phyloP scores from a whole-genome alignment of 1,140 invertebrate genomes.

The Drosophila orosa region DNA sequence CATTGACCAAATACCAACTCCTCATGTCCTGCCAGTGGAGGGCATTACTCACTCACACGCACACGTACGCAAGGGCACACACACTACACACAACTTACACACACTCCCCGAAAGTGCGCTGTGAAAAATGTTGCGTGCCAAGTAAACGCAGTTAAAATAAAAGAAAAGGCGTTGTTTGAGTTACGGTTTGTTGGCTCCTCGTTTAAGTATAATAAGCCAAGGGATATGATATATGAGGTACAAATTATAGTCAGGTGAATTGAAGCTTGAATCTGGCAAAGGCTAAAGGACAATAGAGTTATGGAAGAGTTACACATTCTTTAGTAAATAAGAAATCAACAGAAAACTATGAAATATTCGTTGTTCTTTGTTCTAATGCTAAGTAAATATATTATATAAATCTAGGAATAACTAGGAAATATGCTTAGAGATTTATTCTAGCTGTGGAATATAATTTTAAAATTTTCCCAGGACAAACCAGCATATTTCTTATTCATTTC shows the following conservation, averaged over 20 bases:
- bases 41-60: slow-evolving; percentile 36
- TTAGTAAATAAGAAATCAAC: background rate
- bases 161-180: slow-evolving; percentile 39
- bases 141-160: slow-evolving; percentile 30
- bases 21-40: slow-evolving; percentile 20
- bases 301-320: background rate
- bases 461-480: background rate
- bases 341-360: background rate
- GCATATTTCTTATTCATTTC: background rate
- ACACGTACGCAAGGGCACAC: slow-evolving; percentile 4
- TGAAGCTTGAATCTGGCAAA: background rate
- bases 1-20: slow-evolving; percentile 65
- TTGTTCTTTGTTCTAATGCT: background rate
- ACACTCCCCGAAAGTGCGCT: slow-evolving; percentile 8
- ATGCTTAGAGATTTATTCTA: background rate
- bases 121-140: slow-evolving; percentile 66
- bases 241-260: slow-evolving; percentile 10
- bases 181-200: slow-evolving; percentile 53
- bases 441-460: too few species aligned
- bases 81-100: background rate
- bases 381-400: background rate
- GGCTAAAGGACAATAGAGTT: background rate
- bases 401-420: background rate
- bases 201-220: slow-evolving; percentile 45
- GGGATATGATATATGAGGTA: slow-evolving; percentile 28